These are phyloP conservation scores for Panurus biarmicus DNA, from an alignment of 2,113 vertebrate species.

Conservation along the genomic window DNA sequence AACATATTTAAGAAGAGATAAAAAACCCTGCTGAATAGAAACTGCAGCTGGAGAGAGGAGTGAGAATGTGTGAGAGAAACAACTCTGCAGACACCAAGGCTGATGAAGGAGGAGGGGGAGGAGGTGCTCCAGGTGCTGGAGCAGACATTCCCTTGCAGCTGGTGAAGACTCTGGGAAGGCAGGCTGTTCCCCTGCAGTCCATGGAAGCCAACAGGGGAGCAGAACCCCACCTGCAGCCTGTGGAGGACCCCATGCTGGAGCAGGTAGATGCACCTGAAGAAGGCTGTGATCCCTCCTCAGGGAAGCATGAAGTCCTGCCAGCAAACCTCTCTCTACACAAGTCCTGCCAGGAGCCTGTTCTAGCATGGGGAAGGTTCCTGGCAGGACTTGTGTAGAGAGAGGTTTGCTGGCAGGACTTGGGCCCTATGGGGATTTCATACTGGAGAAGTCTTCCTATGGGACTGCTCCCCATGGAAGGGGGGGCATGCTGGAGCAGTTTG, in stretches of 20 bases:
- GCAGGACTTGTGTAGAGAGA: not conserved
- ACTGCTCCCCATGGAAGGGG: not conserved
- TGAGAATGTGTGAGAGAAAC: not conserved
- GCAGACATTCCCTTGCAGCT: not conserved
- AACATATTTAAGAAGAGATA: not conserved
- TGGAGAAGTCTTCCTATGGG: not conserved
- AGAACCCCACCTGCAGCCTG: not conserved
- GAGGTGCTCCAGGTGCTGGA: not conserved
- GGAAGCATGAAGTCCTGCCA: not conserved
- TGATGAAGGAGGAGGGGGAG: not conserved
- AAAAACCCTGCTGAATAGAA: not conserved
- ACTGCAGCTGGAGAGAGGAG: not conserved
- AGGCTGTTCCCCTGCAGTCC: not conserved
- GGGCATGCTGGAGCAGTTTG: not conserved
- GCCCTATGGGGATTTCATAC: fast-evolving
- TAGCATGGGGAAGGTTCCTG: too few relatives aligned
- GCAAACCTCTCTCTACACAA: not conserved
- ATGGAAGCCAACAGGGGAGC: not conserved
- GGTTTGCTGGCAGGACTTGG: not conserved
- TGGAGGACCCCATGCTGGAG: not conserved
- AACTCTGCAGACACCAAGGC: not conserved
- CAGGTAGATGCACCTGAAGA: not conserved
- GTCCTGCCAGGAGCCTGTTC: not conserved
- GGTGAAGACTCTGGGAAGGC: not conserved
- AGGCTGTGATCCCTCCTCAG: too few relatives aligned